phyloP scores from a whole-genome alignment of 2,888 invertebrate genomes.

The Criorhina ranunculi region DNA sequence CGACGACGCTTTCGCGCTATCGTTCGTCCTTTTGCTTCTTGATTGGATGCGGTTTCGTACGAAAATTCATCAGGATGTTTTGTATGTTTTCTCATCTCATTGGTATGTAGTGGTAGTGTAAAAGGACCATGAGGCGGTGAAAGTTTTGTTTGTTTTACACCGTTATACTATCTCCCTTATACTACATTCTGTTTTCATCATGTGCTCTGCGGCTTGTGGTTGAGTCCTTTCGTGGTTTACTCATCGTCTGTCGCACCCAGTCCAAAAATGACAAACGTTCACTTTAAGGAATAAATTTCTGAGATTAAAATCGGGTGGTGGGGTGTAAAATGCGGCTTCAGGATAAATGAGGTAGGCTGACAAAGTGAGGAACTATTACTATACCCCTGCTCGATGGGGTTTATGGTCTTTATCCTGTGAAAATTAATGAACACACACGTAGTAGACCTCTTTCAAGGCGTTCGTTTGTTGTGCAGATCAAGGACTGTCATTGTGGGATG shows the following conservation, averaged over 20 bases:
- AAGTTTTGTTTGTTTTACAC: constrained; percentile 53
- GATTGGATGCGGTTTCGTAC: constrained; percentile 68
- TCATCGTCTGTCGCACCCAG: constrained; percentile 21
- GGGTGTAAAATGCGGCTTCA: constrained; percentile 39
- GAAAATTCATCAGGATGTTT: constrained; percentile 66
- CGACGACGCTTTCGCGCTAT: constrained; percentile 16
- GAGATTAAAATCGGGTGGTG: constrained; percentile 60
- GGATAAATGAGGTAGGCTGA: constrained; percentile 44
- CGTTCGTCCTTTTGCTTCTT: constrained; percentile 46
- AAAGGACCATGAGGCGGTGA: constrained; percentile 44
- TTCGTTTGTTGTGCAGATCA: neutral
- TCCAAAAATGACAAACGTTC: constrained; percentile 54
- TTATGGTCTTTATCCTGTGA: constrained; percentile 22
- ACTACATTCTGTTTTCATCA: constrained; percentile 33
- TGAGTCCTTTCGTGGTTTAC: constrained; percentile 41
- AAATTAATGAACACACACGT: constrained; percentile 59
- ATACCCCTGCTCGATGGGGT: constrained; percentile 16
- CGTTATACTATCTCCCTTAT: neutral
- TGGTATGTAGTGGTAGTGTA: constrained; percentile 4
- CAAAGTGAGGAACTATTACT: constrained; percentile 6
- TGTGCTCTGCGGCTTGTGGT: constrained; percentile 60
- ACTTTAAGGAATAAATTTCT: constrained; percentile 61
- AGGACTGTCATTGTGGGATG: neutral
- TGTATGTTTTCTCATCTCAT: constrained; percentile 29
- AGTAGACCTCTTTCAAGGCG: constrained; percentile 19